These are phyloP conservation scores for Calcarius lapponicus DNA, from an alignment of 2,797 vertebrate genomes.

Conservation along the genomic window DNA sequence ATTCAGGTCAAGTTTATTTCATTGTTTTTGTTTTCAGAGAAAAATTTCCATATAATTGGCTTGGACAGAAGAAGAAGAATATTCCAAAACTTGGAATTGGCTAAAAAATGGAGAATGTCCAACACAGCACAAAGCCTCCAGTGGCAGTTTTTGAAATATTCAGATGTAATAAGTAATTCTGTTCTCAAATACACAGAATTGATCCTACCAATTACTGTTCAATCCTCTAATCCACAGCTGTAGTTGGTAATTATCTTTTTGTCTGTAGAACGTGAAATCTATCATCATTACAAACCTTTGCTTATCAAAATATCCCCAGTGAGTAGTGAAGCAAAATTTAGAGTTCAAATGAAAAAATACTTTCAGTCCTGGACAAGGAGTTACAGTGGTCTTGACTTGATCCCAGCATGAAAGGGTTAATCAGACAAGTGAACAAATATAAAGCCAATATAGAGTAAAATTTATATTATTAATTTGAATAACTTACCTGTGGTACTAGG, in stretches of 20 bases:
- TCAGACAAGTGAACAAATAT: neutral
- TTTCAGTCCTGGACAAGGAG: neutral
- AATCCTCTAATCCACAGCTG: neutral
- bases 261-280: neutral
- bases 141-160: neutral
- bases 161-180: neutral
- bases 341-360: neutral
- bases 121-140: neutral
- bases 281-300: neutral
- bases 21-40: neutral
- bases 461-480: neutral
- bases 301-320: neutral
- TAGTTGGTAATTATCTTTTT: neutral
- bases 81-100: neutral
- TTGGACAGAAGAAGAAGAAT: neutral
- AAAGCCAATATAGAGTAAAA: neutral
- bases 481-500: slow-evolving; percentile 80
- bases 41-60: neutral
- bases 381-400: neutral
- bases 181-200: neutral
- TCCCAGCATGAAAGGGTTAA: neutral
- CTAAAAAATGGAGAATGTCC: neutral
- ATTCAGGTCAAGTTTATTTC: neutral
- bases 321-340: neutral
- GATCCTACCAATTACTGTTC: neutral